Evolutionary conservation across 2,113 vertebrate species (phyloP), one percentile per base, ranked within the genome.

Genomic region (Bufo gargarizans): DNA sequence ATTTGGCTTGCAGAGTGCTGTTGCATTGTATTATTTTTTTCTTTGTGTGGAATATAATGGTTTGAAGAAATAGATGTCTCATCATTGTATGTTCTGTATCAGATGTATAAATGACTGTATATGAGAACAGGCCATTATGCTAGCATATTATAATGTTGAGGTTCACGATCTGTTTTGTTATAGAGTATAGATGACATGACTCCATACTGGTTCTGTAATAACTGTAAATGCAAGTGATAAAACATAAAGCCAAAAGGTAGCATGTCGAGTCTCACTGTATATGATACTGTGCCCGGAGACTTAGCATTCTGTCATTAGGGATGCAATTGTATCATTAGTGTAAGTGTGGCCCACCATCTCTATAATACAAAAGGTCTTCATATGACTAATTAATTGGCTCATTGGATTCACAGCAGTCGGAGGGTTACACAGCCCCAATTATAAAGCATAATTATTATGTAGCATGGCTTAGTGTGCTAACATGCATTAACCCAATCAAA

Each of bases 371-470:
- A 86, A 86, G 85, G 85, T 86, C 85, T 86, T 86, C 85, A 78
- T 79, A 86, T 86, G 85, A 86, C 85, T 86, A 86, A 86, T 86
- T 78, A 86, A 86, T 86, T 86, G 76, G 61, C 76, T 86, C 85
- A 86, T 79, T 86, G 85, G 71, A 81, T 82, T 80, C 86, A 87
- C 78, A 87, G 67, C 67, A 87, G 77, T 82, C 67, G 11, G 65
- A 59, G 55, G 77, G 50, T 82, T 82, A 82, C 86, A 87, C 55
- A 81, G 86, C 78, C 65, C 78, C 78, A 87, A 88, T 88, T 81
- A 88, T 71, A 81, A 76, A 88, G 71, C 22, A 82, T 82, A 88
- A 88, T 88, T 88, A 88, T 74, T 76, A 81, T 82, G 86, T 82
- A 88, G 50, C 63, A 88, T 88, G 53, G 56, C 55, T 88, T 56